Evolutionary conservation across 2,113 vertebrate species (phyloP).

Genomic region (Dendropsophus ebraccatus): DNA sequence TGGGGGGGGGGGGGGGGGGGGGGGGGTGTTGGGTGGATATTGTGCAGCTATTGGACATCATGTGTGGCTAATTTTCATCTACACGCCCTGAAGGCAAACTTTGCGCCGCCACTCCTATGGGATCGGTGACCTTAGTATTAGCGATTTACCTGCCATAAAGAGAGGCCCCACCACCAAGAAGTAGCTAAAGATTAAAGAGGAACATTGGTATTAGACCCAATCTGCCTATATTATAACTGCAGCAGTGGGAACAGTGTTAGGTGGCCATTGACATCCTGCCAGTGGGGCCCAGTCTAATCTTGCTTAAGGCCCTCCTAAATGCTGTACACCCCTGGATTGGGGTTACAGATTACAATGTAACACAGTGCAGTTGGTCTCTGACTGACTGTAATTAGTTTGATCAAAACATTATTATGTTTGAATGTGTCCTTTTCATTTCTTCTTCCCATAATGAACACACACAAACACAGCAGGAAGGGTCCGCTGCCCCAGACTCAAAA

Average conservation of each 20-base stretch:
- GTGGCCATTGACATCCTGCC: neutral
- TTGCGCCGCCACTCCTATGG: no score
- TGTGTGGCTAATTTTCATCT: no score
- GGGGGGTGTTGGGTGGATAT: no score
- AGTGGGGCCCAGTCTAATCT: neutral
- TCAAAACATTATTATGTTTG: neutral
- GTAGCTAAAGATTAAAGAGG: no score
- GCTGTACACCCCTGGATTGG: neutral
- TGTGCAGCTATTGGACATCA: no score
- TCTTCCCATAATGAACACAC: neutral
- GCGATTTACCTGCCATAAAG: no score
- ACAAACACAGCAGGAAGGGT: neutral
- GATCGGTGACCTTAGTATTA: no score
- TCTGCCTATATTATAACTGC: neutral
- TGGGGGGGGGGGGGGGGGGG: no score
- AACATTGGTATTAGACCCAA: neutral
- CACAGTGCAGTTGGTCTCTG: neutral
- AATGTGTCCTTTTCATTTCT: conserved; percentile 2
- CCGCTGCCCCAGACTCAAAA: neutral
- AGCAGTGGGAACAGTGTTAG: neutral
- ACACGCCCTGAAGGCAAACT: no score
- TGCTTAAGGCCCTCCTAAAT: neutral
- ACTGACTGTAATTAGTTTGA: neutral
- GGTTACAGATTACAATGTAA: neutral
- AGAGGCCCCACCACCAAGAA: neutral